Base-by-base conservation (phyloP, 2,888 invertebrate species). In the Acleris laterana region DNA sequence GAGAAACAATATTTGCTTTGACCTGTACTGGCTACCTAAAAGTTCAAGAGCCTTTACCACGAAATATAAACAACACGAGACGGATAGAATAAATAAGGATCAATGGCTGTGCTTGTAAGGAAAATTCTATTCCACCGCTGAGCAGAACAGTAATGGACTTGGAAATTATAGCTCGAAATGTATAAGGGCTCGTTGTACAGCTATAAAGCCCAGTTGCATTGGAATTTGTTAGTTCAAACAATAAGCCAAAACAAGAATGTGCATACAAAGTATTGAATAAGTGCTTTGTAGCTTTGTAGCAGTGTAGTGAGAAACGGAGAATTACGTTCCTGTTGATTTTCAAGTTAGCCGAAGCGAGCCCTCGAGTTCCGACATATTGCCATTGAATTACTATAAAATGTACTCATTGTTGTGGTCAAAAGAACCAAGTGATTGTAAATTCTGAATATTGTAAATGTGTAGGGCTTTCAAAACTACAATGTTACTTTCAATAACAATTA, bases 311-410 rank as follows among this genome's bases (percentile, higher is more conserved):
- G 71, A 71, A 60, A 61, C 57, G 56, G 66, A 70, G 77, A 49
- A 79, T 76, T 73, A 77, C 71, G 72, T 76, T 73, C 73, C 74
- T 74, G 67, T 76, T 68, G 70, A 74, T 77, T 77, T 73, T 73
- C 71, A 74, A 73, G 74, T 71, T 73, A 76, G 75, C 75, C 57
- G 51, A 62, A 62, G 42, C n/a, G 22, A 22, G 62, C 66, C 62
- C 56, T 57, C 57, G n/a, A 48, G 51, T 57, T 62, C 62, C 57
- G 32, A 56, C 49, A 61, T 19, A 38, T 44, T 28, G 28, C 60
- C 50, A 56, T 61, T 66, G 61, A 62, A 61, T 57, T 17, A 50
- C 50, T 51, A 61, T 57, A 56, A 57, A 62, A 48, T 48, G 57
- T 57, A 20, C 32, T 42, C 57, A 62, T 51, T 61, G 56, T 59